A percentile compares a stretch with the other conserved stretches of the same genome.
Conservation (phyloP, 2,113 vertebrate genomes). For the Gallinago paraguaiae region DNA sequence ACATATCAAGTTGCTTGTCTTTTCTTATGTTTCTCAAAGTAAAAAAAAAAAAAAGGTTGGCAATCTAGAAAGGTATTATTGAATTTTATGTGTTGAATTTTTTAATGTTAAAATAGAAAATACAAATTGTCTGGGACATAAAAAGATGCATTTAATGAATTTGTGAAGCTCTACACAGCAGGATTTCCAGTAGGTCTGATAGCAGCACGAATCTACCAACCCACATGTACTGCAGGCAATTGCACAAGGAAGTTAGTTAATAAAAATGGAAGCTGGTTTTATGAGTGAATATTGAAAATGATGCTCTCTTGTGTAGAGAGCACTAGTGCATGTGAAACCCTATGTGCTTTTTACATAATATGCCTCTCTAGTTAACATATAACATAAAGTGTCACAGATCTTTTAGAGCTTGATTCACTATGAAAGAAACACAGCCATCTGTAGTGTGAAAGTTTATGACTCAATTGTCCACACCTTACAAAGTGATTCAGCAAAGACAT, state of each 20-base stretch:
- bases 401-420: slow-evolving; percentile 40
- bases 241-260: slow-evolving; percentile 28
- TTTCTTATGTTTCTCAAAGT: neutral
- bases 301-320: slow-evolving; percentile 64
- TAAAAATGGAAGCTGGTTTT: slow-evolving; percentile 29
- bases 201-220: neutral
- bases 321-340: slow-evolving; percentile 61
- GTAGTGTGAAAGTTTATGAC: slow-evolving; percentile 13
- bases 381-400: slow-evolving; percentile 67
- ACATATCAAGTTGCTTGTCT: neutral
- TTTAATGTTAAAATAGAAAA: neutral
- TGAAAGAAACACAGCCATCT: slow-evolving; percentile 39
- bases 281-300: slow-evolving; percentile 50
- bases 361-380: slow-evolving; percentile 65
- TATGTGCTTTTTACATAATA: slow-evolving; percentile 69
- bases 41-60: neutral
- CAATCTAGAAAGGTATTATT: neutral
- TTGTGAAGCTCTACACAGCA: neutral
- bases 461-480: slow-evolving; percentile 46
- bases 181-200: neutral
- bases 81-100: fast-evolving
- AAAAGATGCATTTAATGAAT: neutral
- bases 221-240: neutral
- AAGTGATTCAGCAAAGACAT: slow-evolving; percentile 47
- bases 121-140: neutral